A percentile compares a stretch with the other conserved stretches of the same genome.
Evolutionary conservation across 2,888 invertebrate species (phyloP).

Genomic region (Oscheius sp.): DNA sequence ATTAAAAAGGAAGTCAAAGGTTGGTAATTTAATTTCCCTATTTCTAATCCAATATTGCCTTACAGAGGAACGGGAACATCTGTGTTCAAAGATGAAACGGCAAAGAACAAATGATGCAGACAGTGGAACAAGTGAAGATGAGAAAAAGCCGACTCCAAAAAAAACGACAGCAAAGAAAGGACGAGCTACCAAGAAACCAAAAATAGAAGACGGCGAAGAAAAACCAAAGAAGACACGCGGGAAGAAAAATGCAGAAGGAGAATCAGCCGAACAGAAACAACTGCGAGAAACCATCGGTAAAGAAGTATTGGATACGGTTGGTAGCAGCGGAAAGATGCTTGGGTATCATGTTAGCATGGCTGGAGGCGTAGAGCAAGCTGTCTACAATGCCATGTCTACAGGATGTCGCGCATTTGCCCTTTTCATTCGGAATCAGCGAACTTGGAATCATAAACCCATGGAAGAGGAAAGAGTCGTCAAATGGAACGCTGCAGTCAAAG

Average conservation of each 20-base stretch:
- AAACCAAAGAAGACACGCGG: neutral
- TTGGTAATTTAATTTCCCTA: too few species aligned
- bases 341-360: conserved; percentile 66
- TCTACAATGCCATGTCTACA: conserved; percentile 72
- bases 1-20: too few species aligned
- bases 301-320: conserved; percentile 40
- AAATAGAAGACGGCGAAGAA: neutral
- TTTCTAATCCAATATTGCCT: too few species aligned
- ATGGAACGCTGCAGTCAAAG: conserved; percentile 72
- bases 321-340: conserved; percentile 53
- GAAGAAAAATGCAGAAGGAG: neutral
- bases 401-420: conserved; percentile 74
- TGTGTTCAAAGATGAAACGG: too few species aligned
- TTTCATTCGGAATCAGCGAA: conserved; percentile 71
- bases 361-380: conserved; percentile 74
- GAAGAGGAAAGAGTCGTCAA: conserved; percentile 63
- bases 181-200: too few species aligned
- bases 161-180: too few species aligned
- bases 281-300: neutral
- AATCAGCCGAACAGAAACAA: neutral
- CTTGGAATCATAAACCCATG: conserved; percentile 66
- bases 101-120: too few species aligned
- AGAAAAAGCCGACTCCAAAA: too few species aligned
- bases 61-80: too few species aligned
- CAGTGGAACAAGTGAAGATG: too few species aligned